A percentile compares a stretch with the other conserved stretches of the same genome.
phyloP scores from a whole-genome alignment of 2,888 invertebrate species.

The Lasioglossum marginatum region DNA sequence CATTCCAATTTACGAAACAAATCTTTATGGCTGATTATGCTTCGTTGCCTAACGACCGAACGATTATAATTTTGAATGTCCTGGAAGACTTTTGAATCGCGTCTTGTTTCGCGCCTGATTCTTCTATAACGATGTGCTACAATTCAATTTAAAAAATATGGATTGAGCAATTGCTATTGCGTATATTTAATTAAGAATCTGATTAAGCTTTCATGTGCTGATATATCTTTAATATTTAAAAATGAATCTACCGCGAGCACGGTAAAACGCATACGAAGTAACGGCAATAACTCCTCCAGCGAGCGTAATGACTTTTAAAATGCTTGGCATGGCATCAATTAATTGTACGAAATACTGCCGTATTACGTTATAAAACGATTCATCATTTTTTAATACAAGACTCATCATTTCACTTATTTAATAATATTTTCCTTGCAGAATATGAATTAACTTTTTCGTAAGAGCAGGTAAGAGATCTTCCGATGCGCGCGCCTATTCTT shows the following conservation, averaged over 20 bases:
- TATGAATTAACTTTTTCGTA: background rate
- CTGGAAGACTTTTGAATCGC: background rate
- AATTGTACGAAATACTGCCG: background rate
- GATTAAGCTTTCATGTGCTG: background rate
- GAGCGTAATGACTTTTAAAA: constrained; percentile 15
- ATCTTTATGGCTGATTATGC: constrained; percentile 49
- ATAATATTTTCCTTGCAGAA: background rate
- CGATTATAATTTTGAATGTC: constrained; percentile 25
- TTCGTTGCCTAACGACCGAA: constrained; percentile 16
- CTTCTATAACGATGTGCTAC: constrained; percentile 17
- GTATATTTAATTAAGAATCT: background rate
- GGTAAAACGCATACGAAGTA: constrained; percentile 22
- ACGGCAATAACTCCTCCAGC: constrained; percentile 15
- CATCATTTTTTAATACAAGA: constrained; percentile 7
- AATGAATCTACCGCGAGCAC: constrained; percentile 30
- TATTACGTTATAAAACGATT: constrained; percentile 23
- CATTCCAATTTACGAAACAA: constrained; percentile 32
- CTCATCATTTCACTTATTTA: constrained; percentile 14
- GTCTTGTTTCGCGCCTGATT: background rate
- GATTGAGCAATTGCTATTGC: background rate
- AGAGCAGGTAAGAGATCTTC: background rate
- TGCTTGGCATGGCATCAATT: background rate
- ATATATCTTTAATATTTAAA: background rate
- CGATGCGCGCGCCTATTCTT: background rate
- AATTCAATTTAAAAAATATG: constrained; percentile 21